Conservation (phyloP, 1,140 invertebrate genomes). For the Zelostemma sp. region DNA sequence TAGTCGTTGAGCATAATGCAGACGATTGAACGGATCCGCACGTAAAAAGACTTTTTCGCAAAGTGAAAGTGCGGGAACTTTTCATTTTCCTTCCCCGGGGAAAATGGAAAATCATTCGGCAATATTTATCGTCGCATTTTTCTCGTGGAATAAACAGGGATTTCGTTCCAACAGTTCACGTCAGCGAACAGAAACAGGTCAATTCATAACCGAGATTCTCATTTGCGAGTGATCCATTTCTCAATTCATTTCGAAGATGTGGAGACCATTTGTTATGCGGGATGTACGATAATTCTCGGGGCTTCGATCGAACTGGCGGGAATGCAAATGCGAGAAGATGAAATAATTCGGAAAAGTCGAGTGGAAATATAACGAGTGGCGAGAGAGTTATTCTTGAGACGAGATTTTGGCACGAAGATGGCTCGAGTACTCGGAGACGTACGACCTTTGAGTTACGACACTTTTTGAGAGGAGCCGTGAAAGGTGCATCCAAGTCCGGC, state of each 20-base stretch:
- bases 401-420: slow-evolving; percentile 57
- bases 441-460: slow-evolving; percentile 64
- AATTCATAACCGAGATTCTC: neutral
- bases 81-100: no score
- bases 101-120: no score
- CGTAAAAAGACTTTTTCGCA: no score
- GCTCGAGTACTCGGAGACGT: slow-evolving; percentile 59
- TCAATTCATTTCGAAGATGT: slow-evolving; percentile 1
- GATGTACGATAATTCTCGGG: slow-evolving; percentile 2
- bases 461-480: slow-evolving; percentile 63
- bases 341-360: slow-evolving; percentile 46
- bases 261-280: neutral
- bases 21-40: no score
- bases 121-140: no score
- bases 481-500: slow-evolving; percentile 58
- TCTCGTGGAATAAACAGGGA: no score
- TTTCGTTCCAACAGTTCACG: no score
- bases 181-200: neutral
- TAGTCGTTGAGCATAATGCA: no score
- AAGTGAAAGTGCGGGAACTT: no score
- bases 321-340: slow-evolving; percentile 14
- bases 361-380: slow-evolving; percentile 32
- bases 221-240: slow-evolving; percentile 3
- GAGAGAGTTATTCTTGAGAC: slow-evolving; percentile 45
- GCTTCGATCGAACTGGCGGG: slow-evolving; percentile 11